Evolutionary conservation across 2,888 invertebrate genomes (phyloP), one percentile per base, ranked within the genome.

Genomic region (Schizotus pectinicornis): DNA sequence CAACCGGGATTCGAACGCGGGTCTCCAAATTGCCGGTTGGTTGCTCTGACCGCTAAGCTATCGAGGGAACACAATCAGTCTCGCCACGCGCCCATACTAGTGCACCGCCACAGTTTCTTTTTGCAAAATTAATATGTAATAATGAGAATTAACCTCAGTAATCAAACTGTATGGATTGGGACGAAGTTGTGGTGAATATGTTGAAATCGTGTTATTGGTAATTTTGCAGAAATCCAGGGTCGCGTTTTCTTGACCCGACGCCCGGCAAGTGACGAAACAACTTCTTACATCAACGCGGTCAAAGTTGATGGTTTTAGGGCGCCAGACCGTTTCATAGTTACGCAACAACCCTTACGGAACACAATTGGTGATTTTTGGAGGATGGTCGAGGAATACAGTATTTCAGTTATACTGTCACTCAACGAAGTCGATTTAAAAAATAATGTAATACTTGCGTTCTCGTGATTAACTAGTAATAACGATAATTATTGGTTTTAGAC

Each of bases 321-420:
- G 30, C 67, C 67, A 3, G 76, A 76, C 52, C 77, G 78, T 55
- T 82, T 77, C 51, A 74, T 82, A 6, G 80, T 79, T 0, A 80
- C 82, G 0, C 81, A 82, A 61, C 74, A 79, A 36, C 82, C 83
- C 0, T 51, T 82, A 61, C 77, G 77, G 0, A 69, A 74, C n/a
- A 82, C 82, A 1, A 49, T 80, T 1, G 73, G 70, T 5, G 81
- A 82, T 67, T 82, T 82, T 59, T 82, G 82, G 82, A 74, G 81
- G 61, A 68, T 82, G 71, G 66, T 81, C 0, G 67, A 72, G 1
- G 80, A 81, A 51, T 71, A 76, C 32, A 71, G 77, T 48, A 68
- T 77, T n/a, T 70, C 73, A 41, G 69, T 79, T 0, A 74, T 82
- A 30, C 66, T 82, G 1, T 76, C 78, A 35, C 61, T 82, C 7